Evolutionary conservation across 2,113 vertebrate species (phyloP).

Genomic region (Sebastes schlegelii): DNA sequence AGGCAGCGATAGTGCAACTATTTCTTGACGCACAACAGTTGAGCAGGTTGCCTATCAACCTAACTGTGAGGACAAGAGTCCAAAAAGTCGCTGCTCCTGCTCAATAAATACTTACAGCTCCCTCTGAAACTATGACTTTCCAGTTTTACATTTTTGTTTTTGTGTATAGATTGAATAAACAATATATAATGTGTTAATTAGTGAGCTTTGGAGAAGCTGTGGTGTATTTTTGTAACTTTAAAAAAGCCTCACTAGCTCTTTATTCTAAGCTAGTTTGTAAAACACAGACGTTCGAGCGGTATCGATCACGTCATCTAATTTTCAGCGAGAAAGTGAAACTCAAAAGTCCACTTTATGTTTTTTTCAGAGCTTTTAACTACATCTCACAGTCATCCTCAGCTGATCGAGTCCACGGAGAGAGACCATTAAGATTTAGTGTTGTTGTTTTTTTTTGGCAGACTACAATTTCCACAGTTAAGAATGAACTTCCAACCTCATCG

Average conservation of each 20-base stretch:
- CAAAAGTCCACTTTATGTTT: not conserved
- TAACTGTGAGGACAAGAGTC: not conserved
- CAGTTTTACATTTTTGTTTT: not conserved
- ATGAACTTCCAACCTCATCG: not conserved
- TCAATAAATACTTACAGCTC: not conserved
- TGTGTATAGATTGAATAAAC: not conserved
- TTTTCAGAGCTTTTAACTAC: not conserved
- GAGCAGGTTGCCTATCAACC: not conserved
- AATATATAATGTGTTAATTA: not conserved
- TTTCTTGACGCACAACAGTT: not conserved
- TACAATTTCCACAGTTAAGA: not conserved
- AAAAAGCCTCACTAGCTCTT: not conserved
- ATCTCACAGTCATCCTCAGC: not conserved
- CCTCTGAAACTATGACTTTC: not conserved
- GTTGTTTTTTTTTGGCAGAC: not conserved
- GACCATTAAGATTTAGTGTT: not conserved
- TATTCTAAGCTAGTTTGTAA: constrained; percentile 6
- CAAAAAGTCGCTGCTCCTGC: not conserved
- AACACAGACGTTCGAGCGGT: not conserved
- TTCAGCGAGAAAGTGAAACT: constrained; percentile 6
- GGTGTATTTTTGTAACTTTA: not conserved
- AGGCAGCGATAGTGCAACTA: not conserved
- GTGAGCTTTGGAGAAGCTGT: not conserved
- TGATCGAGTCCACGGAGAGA: not conserved
- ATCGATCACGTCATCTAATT: not conserved